These are phyloP conservation scores for Watsonalla binaria DNA, from an alignment of 2,888 invertebrate genomes.

Conservation along the genomic window DNA sequence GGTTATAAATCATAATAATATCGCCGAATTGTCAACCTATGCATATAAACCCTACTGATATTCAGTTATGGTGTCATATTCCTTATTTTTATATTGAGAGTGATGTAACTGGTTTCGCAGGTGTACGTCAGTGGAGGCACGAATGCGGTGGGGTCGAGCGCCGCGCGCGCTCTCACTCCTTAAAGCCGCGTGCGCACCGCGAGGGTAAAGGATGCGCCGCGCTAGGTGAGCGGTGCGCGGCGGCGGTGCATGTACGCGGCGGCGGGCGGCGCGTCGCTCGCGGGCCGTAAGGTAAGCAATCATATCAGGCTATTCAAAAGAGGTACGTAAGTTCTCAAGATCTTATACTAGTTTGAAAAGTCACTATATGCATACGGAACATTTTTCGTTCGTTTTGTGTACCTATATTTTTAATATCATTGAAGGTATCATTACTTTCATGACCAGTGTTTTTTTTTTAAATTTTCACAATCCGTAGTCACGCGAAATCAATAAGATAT, in stretches of 20 bases:
- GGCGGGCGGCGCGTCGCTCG: slow-evolving; percentile 92
- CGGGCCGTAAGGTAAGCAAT: slow-evolving; percentile 84
- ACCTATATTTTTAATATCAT: too few species aligned
- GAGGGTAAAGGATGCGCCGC: slow-evolving; percentile 38
- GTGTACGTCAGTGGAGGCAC: slow-evolving; percentile 57
- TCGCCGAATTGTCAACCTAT: too few species aligned
- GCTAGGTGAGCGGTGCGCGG: slow-evolving; percentile 60
- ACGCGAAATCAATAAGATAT: too few species aligned
- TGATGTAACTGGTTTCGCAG: slow-evolving; percentile 26
- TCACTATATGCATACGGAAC: too few species aligned
- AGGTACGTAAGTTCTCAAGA: too few species aligned
- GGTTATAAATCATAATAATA: too few species aligned
- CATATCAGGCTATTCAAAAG: too few species aligned
- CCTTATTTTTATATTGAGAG: background rate
- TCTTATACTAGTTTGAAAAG: too few species aligned
- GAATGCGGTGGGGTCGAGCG: slow-evolving; percentile 58
- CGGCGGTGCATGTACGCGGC: slow-evolving; percentile 89
- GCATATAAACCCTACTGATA: background rate
- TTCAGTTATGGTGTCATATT: background rate
- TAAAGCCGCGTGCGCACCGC: slow-evolving; percentile 23
- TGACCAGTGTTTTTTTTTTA: too few species aligned
- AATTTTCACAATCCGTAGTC: too few species aligned
- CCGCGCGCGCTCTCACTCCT: slow-evolving; percentile 23
- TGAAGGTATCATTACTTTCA: too few species aligned
- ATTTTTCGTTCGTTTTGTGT: too few species aligned